These are phyloP conservation scores for Neelides sp. DNA, from an alignment of 1,140 invertebrate species.

Conservation along the genomic window DNA sequence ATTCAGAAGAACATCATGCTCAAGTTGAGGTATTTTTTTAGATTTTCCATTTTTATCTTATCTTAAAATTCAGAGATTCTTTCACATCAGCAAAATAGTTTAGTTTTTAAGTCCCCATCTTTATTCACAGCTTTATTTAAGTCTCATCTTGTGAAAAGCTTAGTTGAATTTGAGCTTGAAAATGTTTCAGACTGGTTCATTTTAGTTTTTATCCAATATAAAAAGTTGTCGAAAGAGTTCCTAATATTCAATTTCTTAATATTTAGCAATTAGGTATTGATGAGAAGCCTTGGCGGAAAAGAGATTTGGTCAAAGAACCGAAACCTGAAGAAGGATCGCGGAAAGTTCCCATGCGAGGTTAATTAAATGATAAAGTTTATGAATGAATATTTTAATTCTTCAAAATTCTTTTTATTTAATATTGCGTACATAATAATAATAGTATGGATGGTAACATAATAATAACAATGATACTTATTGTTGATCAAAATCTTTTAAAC, in stretches of 20 bases:
- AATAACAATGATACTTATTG: too few relatives aligned
- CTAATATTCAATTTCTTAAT: conserved; percentile 2
- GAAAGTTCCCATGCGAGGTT: conserved; percentile 13
- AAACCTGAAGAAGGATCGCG: not conserved
- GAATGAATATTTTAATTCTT: too few relatives aligned
- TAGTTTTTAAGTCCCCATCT: too few relatives aligned
- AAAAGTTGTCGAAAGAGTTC: not conserved
- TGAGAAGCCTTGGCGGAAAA: conserved; percentile 25
- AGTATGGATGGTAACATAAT: too few relatives aligned
- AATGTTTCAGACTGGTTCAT: not conserved
- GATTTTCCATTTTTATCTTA: conserved; percentile 2
- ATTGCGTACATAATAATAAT: too few relatives aligned
- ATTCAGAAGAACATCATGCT: conserved; percentile 59
- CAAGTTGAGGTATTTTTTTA: conserved; percentile 37
- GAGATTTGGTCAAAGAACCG: not conserved
- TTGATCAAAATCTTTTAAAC: too few relatives aligned
- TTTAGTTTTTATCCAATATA: not conserved
- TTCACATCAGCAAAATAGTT: too few relatives aligned
- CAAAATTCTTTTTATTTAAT: too few relatives aligned
- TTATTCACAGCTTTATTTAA: too few relatives aligned
- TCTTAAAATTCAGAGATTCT: conserved; percentile 1
- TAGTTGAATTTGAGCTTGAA: too few relatives aligned
- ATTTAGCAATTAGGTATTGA: conserved; percentile 28
- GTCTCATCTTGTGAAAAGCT: too few relatives aligned
- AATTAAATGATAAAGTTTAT: too few relatives aligned